Evolutionary conservation across 2,113 vertebrate genomes (phyloP).

Genomic region (Ctenodactylus gundi): DNA sequence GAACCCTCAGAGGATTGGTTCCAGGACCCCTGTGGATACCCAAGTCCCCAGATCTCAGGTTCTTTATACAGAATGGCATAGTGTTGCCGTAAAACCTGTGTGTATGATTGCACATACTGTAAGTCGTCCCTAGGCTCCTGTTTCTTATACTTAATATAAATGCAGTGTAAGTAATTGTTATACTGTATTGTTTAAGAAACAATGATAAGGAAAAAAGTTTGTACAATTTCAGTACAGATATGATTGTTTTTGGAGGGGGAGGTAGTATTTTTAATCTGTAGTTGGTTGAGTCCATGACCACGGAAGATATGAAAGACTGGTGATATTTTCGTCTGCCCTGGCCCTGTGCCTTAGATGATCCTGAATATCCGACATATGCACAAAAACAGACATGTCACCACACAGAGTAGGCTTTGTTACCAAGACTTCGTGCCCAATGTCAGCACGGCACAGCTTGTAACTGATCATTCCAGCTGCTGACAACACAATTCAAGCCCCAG

Average conservation of each 20-base stretch:
- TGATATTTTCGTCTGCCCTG: neutral
- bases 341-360: neutral
- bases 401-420: neutral
- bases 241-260: neutral
- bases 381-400: neutral
- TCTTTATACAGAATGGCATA: neutral
- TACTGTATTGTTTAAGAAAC: neutral
- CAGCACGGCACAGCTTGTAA: neutral
- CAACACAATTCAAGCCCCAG: neutral
- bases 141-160: neutral
- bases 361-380: neutral
- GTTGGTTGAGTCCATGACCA: neutral
- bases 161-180: neutral
- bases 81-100: neutral
- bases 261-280: neutral
- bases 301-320: neutral
- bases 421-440: too few species aligned
- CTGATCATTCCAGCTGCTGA: too few species aligned
- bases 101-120: neutral
- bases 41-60: neutral
- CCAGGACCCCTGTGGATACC: too few species aligned
- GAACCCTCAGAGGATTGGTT: too few species aligned
- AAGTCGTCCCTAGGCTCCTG: neutral
- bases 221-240: neutral
- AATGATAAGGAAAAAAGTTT: neutral